Percentiles rank a stretch among this genome's conserved stretches.
These are phyloP conservation scores for Nipponacmea schrenckii DNA, from an alignment of 2,888 invertebrate genomes.

Conservation along the genomic window DNA sequence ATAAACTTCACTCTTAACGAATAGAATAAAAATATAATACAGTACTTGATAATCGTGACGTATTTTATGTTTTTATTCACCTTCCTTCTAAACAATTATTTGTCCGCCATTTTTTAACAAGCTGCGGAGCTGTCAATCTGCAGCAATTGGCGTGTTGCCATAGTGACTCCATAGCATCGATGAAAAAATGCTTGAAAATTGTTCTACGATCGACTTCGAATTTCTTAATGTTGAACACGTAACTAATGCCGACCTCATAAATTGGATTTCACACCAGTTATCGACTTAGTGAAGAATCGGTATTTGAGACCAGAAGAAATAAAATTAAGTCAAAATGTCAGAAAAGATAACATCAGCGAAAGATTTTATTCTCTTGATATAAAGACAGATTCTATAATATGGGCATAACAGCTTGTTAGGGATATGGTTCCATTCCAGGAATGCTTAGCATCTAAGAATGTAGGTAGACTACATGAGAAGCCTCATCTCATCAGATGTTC, in stretches of 20 bases:
- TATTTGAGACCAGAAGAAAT: not conserved
- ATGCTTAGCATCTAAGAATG: too few species aligned
- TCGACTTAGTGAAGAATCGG: not conserved
- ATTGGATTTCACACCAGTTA: not conserved
- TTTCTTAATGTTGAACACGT: conserved; percentile 2
- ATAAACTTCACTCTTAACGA: not conserved
- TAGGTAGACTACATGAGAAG: too few species aligned
- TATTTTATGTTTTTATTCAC: too few species aligned
- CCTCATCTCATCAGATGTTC: too few species aligned
- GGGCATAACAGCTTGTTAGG: too few species aligned
- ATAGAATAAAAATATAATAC: too few species aligned
- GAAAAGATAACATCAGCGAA: not conserved
- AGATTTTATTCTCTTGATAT: too few species aligned
- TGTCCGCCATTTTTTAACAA: conserved; percentile 1
- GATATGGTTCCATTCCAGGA: too few species aligned
- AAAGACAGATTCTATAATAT: too few species aligned
- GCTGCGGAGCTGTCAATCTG: conserved; percentile 7
- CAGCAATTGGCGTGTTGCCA: conserved; percentile 6
- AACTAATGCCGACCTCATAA: not conserved
- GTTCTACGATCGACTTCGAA: not conserved
- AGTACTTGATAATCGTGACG: too few species aligned
- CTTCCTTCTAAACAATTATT: not conserved
- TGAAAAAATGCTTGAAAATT: not conserved
- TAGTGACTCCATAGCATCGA: not conserved
- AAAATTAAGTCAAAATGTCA: conserved; percentile 4